Evolutionary conservation across 2,113 vertebrate genomes (phyloP), one percentile per base, ranked within the genome.

Genomic region (Syngnathus typhle): DNA sequence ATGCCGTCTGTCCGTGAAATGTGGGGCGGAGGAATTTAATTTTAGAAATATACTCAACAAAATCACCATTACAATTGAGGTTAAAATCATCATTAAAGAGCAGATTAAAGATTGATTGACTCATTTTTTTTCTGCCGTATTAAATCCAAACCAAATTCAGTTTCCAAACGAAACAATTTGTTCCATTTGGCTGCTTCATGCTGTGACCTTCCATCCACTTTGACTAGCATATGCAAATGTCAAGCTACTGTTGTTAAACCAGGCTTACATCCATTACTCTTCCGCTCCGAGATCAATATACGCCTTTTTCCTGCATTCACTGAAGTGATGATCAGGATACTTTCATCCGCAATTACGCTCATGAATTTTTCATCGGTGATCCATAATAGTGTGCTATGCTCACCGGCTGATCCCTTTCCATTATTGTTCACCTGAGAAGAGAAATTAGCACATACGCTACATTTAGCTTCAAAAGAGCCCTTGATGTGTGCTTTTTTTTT

Each of bases 281-380:
- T 72, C 18, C 36, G 60, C 13, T 71, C 43, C 61, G 60, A 39
- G 62, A 66, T 60, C 56, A 37, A 65, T 7, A 67, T 12, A 27
- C 44, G n/a, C 5, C 44, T 65, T 60, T 27, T 36, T 13, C 16
- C 64, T 58, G 16, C 19, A 49, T 21, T 19, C 21, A 47, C 54
- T 23, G 16, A 67, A 27, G 54, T 37, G 39, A 63, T 60, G 38
- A 41, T 54, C 27, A 1, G 23, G 13, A 64, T 19, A 49, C 51
- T 60, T 73, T 65, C 18, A 69, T 19, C 49, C 11, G 32, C 23
- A 69, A 65, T 70, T 62, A 46, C 27, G 60, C 47, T 70, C 61
- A 74, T 47, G 15, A 52, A 64, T 71, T 65, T 77, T 64, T 65
- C 19, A 60, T 37, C 52, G 51, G 5, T 38, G 61, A 60, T 64